These are phyloP conservation scores for Dione vanillae DNA, from an alignment of 2,888 invertebrate species.

Conservation along the genomic window DNA sequence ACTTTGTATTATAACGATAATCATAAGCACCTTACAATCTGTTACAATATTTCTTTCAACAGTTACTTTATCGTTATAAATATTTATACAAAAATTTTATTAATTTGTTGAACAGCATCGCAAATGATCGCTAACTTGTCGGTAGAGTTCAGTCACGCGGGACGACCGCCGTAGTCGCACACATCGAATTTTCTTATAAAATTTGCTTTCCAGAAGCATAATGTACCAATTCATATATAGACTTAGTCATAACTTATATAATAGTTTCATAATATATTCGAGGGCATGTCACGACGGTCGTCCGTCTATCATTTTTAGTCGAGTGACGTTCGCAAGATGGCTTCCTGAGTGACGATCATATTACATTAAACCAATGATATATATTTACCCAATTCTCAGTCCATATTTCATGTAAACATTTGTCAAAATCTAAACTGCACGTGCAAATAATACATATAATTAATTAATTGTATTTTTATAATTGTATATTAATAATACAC, in stretches of 20 bases:
- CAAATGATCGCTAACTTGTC: constrained; percentile 64
- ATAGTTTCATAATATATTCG: constrained; percentile 25
- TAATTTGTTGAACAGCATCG: constrained; percentile 73
- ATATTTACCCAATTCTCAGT: constrained; percentile 30
- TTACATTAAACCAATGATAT: constrained; percentile 15
- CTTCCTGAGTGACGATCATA: constrained; percentile 24
- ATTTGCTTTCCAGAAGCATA: constrained; percentile 43
- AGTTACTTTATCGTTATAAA: constrained; percentile 81
- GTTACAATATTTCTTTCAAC: constrained; percentile 81
- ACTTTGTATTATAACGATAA: constrained; percentile 84
- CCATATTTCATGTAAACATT: constrained; percentile 25
- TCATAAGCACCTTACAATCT: constrained; percentile 84
- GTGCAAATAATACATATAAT: constrained; percentile 13
- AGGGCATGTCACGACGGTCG: constrained; percentile 33
- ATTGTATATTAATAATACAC: constrained; percentile 22
- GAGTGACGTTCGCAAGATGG: constrained; percentile 25
- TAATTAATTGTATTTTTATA: neutral
- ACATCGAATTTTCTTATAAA: constrained; percentile 38
- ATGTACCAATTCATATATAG: constrained; percentile 31
- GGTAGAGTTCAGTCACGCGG: constrained; percentile 51
- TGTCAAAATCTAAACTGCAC: constrained; percentile 18
- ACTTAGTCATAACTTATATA: constrained; percentile 25
- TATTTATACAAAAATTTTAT: constrained; percentile 82
- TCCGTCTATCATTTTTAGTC: constrained; percentile 27
- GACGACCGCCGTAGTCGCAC: neutral